phyloP scores from a whole-genome alignment of 2,888 invertebrate genomes.

The Brachypalpus laphriformis region DNA sequence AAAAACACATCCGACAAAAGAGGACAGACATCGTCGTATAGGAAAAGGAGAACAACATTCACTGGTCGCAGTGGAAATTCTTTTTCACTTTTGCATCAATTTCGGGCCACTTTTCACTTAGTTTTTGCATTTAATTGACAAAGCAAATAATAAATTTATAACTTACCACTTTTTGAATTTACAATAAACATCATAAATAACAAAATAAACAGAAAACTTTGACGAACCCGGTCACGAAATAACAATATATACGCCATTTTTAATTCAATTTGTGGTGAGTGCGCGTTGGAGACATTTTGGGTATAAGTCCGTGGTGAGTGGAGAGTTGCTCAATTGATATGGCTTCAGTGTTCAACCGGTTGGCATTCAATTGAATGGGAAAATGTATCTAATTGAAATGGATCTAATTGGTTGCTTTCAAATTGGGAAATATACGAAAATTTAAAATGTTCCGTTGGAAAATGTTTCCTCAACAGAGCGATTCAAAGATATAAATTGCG shows the following conservation, averaged over 20 bases:
- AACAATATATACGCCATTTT: constrained; percentile 77
- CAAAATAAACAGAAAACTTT: constrained; percentile 78
- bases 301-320: constrained; percentile 32
- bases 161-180: constrained; percentile 77
- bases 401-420: background rate
- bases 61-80: constrained; percentile 56
- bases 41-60: constrained; percentile 69
- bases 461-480: no score
- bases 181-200: constrained; percentile 76
- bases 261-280: constrained; percentile 70
- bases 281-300: constrained; percentile 27
- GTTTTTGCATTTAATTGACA: constrained; percentile 33
- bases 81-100: constrained; percentile 33
- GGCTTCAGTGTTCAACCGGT: constrained; percentile 53
- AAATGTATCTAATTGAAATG: background rate
- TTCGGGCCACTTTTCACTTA: constrained; percentile 12
- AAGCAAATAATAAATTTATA: constrained; percentile 10
- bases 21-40: constrained; percentile 46
- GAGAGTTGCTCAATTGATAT: constrained; percentile 49
- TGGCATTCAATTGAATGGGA: constrained; percentile 29
- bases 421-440: background rate
- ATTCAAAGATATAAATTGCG: no score
- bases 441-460: background rate
- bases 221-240: constrained; percentile 76
- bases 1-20: constrained; percentile 56